Evolutionary conservation across 2,113 vertebrate species (phyloP).

Genomic region (Percopsis transmontana): DNA sequence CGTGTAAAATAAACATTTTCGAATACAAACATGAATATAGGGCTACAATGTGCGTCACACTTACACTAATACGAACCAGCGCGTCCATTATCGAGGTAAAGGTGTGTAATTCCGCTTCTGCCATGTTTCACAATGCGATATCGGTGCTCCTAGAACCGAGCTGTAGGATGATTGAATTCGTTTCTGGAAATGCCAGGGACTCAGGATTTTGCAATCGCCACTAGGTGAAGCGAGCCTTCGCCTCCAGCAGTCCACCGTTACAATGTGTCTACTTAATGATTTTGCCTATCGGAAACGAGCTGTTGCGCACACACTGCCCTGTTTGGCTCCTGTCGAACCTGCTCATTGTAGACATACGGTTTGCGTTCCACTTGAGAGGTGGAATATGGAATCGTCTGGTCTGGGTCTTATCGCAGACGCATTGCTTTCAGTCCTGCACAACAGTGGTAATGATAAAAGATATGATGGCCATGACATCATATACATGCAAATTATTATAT

Average conservation of each 20-base stretch:
- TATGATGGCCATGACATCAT: too few relatives aligned
- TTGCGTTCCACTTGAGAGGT: background rate
- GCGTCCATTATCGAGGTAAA: slow-evolving; percentile 94
- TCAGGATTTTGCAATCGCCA: background rate
- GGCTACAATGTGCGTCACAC: slow-evolving; percentile 66
- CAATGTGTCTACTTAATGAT: background rate
- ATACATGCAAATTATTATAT: too few relatives aligned
- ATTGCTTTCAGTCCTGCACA: slow-evolving; percentile 3
- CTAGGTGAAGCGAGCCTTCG: background rate
- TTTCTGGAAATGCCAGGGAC: background rate
- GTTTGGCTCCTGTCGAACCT: slow-evolving; percentile 14
- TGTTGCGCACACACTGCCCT: slow-evolving; percentile 35
- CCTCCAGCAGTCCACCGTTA: background rate
- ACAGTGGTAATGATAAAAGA: background rate
- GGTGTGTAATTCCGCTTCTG: slow-evolving; percentile 88
- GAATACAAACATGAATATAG: slow-evolving; percentile 1
- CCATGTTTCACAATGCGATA: slow-evolving; percentile 73
- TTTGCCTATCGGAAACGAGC: slow-evolving; percentile 16
- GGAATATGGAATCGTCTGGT: background rate
- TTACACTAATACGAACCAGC: slow-evolving; percentile 91
- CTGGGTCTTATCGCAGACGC: slow-evolving; percentile 11
- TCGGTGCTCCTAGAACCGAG: background rate
- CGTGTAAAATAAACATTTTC: background rate
- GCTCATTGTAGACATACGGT: slow-evolving; percentile 12
- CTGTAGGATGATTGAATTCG: background rate